Conservation (phyloP, 2,113 vertebrate species). For the Otis tarda region DNA sequence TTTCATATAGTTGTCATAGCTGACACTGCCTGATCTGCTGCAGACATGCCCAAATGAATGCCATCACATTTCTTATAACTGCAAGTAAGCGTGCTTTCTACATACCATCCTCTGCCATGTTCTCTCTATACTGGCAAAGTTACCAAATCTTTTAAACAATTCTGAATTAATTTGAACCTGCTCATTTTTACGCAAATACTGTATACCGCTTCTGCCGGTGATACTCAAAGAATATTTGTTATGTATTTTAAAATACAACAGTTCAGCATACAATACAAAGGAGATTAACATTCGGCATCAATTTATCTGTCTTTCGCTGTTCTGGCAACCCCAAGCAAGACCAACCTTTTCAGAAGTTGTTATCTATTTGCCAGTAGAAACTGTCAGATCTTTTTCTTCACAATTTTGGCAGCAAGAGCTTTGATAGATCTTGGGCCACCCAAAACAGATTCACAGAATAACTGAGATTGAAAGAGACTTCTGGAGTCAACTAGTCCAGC, state of each 20-base stretch:
- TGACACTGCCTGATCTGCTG: background rate
- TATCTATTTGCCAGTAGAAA: background rate
- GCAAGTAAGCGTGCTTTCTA: background rate
- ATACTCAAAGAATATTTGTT: background rate
- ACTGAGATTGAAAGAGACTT: background rate
- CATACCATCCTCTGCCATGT: background rate
- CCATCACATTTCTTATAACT: background rate
- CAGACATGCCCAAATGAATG: background rate
- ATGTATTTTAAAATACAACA: background rate
- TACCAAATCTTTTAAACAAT: background rate
- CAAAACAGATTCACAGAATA: background rate
- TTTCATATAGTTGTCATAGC: background rate
- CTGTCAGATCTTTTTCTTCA: background rate
- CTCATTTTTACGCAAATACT: background rate
- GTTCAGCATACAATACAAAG: background rate
- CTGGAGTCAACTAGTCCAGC: background rate
- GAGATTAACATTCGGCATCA: background rate
- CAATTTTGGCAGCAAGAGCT: background rate
- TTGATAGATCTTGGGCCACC: background rate
- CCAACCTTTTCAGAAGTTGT: background rate
- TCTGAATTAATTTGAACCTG: background rate
- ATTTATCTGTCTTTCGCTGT: background rate
- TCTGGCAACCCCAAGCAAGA: background rate
- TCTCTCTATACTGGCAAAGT: background rate
- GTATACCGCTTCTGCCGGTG: background rate